Percentiles rank a stretch among this genome's conserved stretches.
Evolutionary conservation across 2,797 vertebrate genomes (phyloP).

Genomic region (Muraenolepis orangiensis): DNA sequence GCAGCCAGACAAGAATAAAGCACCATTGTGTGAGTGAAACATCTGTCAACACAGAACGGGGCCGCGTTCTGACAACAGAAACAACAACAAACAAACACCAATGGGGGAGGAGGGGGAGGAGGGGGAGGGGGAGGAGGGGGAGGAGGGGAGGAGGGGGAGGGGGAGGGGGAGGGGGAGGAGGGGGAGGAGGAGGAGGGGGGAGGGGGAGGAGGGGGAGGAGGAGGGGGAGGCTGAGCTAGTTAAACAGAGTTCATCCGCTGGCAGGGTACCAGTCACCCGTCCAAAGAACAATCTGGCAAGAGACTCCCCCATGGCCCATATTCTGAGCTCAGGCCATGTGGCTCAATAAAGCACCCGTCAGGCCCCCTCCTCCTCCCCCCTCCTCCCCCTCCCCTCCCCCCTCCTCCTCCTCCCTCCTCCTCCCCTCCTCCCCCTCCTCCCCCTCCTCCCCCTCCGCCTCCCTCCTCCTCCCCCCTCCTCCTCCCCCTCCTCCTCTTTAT

Average conservation of each 20-base stretch:
- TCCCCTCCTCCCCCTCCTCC: too few relatives aligned
- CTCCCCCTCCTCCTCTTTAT: too few relatives aligned
- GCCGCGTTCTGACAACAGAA: constrained; percentile 16
- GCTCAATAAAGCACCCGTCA: constrained; percentile 79
- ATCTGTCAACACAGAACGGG: constrained; percentile 73
- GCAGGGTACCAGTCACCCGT: constrained; percentile 67
- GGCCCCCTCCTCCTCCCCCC: constrained; percentile 54
- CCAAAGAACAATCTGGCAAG: constrained; percentile 78
- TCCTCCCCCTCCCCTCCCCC: constrained; percentile 31
- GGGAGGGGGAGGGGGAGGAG: constrained; percentile 41
- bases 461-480: constrained; percentile 53
- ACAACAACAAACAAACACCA: background rate
- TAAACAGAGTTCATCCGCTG: constrained; percentile 79
- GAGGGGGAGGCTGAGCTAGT: constrained; percentile 66
- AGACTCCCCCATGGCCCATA: constrained; percentile 81
- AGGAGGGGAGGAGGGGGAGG: background rate
- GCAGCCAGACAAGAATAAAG: constrained; percentile 50
- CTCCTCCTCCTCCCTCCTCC: too few relatives aligned
- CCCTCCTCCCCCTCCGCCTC: constrained; percentile 59
- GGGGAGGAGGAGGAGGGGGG: too few relatives aligned
- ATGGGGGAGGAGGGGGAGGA: too few relatives aligned
- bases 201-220: background rate
- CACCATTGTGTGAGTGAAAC: constrained; percentile 79
- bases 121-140: background rate
- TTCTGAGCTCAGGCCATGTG: constrained; percentile 82